Percentiles rank a stretch among this genome's conserved stretches.
phyloP scores from a whole-genome alignment of 2,113 vertebrate species.

The Alaudala cheleensis region DNA sequence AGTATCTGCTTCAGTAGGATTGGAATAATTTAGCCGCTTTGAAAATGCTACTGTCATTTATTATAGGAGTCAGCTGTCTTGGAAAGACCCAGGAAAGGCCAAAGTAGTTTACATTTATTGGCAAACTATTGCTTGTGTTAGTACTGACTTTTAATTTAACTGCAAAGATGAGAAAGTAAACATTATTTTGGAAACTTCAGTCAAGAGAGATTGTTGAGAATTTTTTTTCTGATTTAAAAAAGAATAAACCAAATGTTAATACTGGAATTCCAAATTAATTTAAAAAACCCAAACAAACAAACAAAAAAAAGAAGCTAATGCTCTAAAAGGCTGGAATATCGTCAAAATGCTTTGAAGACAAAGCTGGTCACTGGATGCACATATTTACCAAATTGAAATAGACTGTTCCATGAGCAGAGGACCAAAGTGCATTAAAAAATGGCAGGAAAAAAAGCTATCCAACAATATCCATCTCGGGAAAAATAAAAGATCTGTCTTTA shows the following conservation, averaged over 20 bases:
- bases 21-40: slow-evolving; percentile 51
- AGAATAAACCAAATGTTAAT: not conserved
- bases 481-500: not conserved
- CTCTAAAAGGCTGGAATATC: not conserved
- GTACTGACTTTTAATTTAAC: slow-evolving; percentile 9
- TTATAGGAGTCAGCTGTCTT: slow-evolving; percentile 28
- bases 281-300: accelerated
- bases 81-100: not conserved
- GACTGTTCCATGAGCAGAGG: not conserved
- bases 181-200: not conserved
- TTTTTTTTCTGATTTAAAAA: not conserved
- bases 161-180: not conserved
- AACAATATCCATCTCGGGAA: not conserved
- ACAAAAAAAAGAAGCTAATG: not conserved
- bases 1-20: slow-evolving; percentile 3
- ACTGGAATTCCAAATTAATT: not conserved
- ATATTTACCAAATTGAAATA: not conserved
- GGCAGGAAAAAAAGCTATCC: not conserved
- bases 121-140: not conserved
- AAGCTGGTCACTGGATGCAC: not conserved
- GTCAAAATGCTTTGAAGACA: not conserved
- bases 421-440: not conserved
- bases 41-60: slow-evolving; percentile 52
- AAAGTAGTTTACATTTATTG: slow-evolving; percentile 47
- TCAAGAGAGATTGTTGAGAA: not conserved